These are phyloP conservation scores for Diadema setosum DNA, from an alignment of 35 echinoderm and acorn worm species.

Conservation along the genomic window DNA sequence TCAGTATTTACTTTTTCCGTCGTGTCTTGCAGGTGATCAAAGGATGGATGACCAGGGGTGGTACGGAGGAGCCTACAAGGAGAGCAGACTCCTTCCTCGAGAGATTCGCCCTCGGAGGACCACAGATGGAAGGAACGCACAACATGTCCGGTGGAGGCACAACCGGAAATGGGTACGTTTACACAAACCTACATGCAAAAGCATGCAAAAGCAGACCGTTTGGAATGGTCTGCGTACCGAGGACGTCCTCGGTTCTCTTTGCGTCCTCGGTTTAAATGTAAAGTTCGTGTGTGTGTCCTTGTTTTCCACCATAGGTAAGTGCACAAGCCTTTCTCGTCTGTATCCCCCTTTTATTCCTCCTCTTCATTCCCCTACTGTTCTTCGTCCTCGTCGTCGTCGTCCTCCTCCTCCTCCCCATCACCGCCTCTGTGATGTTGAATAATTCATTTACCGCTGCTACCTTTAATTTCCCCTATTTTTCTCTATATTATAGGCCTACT, in stretches of 20 bases:
- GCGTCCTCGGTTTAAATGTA: too few relatives aligned
- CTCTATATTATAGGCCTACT: too few relatives aligned
- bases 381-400: background rate
- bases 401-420: background rate
- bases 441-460: background rate
- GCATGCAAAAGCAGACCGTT: too few relatives aligned
- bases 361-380: background rate
- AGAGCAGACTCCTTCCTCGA: conserved; percentile 96
- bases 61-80: conserved; percentile 40
- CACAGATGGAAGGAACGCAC: conserved; percentile 43
- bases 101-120: conserved; percentile 80
- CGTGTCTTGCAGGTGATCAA: conserved; percentile 65
- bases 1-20: background rate
- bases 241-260: too few relatives aligned
- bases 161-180: conserved; percentile 30
- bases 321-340: background rate
- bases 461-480: background rate
- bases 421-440: too few relatives aligned
- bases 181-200: background rate
- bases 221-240: too few relatives aligned
- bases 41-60: conserved; percentile 74
- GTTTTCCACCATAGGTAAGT: too few relatives aligned
- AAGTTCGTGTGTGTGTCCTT: too few relatives aligned
- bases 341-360: background rate
- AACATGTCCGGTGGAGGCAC: background rate